Conservation (phyloP, 2,888 invertebrate genomes). For the Biston betularia region DNA sequence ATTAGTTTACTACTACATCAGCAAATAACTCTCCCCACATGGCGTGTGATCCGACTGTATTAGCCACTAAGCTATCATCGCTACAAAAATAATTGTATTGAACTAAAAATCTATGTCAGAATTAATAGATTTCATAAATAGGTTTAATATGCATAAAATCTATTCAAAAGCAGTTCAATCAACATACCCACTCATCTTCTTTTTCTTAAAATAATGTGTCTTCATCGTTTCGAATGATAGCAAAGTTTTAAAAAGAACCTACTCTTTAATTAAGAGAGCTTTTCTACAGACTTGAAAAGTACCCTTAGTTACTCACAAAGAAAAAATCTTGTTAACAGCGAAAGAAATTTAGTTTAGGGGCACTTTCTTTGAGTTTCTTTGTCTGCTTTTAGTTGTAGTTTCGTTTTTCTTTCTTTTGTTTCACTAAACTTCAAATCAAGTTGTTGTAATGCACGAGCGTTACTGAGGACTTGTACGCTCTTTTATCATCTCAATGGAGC, state of each 20-base stretch:
- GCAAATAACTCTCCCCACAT: no score
- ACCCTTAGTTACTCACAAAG: slow-evolving; percentile 17
- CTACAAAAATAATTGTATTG: no score
- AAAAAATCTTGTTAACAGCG: slow-evolving; percentile 31
- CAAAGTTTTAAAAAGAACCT: slow-evolving; percentile 18
- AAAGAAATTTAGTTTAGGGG: slow-evolving; percentile 28
- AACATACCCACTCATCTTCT: neutral
- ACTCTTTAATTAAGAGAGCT: slow-evolving; percentile 25
- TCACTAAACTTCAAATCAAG: slow-evolving; percentile 7
- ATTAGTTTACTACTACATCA: no score
- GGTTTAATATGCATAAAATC: no score
- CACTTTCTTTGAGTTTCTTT: slow-evolving; percentile 25
- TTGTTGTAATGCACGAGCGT: neutral
- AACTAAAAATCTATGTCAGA: no score
- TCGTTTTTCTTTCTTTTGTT: slow-evolving; percentile 15
- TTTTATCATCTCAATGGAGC: neutral
- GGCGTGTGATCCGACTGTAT: no score
- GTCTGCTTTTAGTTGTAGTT: slow-evolving; percentile 17
- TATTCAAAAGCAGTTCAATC: no score
- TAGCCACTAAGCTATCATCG: no score
- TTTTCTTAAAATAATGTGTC: neutral
- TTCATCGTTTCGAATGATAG: slow-evolving; percentile 4
- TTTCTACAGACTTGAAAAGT: slow-evolving; percentile 25
- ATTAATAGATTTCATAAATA: no score
- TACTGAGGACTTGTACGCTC: neutral